phyloP scores from a whole-genome alignment of 2,888 invertebrate genomes.

The Trissolcus brochymenae region DNA sequence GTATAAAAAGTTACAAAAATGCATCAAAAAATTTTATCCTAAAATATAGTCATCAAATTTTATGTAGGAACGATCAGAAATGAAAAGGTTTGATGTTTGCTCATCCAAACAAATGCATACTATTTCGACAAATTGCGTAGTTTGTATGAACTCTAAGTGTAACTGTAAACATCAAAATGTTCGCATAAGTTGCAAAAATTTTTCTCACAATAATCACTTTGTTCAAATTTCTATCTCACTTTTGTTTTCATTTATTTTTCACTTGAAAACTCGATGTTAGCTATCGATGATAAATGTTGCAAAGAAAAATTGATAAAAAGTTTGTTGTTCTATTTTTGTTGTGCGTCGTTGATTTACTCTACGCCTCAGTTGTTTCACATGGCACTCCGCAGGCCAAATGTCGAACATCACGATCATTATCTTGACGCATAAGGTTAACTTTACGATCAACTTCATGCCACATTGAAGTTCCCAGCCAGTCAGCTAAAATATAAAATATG shows the following conservation, averaged over 20 bases:
- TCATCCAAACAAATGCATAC: neutral
- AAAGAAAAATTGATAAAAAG: slow-evolving; percentile 5
- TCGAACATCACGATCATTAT: slow-evolving; percentile 72
- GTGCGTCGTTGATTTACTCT: slow-evolving; percentile 4
- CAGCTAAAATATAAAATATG: slow-evolving; percentile 58
- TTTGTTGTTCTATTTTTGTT: slow-evolving; percentile 21
- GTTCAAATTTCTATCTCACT: neutral
- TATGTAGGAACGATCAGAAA: neutral
- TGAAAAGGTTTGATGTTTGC: neutral
- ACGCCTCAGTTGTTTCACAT: slow-evolving; percentile 20
- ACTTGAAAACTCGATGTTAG: neutral
- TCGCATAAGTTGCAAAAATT: neutral
- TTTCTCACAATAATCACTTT: neutral
- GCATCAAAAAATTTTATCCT: neutral
- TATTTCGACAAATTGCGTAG: neutral
- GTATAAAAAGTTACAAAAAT: slow-evolving; percentile 10
- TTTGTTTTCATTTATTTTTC: neutral
- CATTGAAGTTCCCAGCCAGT: slow-evolving; percentile 63
- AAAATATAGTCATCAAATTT: too few species aligned
- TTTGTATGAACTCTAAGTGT: neutral
- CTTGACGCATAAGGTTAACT: slow-evolving; percentile 66
- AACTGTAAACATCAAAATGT: slow-evolving; percentile 2
- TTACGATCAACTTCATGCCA: slow-evolving; percentile 65
- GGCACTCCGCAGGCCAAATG: slow-evolving; percentile 64
- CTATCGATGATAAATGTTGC: too few species aligned